Conservation (phyloP, 2,113 vertebrate genomes). For the Girardinichthys multiradiatus region DNA sequence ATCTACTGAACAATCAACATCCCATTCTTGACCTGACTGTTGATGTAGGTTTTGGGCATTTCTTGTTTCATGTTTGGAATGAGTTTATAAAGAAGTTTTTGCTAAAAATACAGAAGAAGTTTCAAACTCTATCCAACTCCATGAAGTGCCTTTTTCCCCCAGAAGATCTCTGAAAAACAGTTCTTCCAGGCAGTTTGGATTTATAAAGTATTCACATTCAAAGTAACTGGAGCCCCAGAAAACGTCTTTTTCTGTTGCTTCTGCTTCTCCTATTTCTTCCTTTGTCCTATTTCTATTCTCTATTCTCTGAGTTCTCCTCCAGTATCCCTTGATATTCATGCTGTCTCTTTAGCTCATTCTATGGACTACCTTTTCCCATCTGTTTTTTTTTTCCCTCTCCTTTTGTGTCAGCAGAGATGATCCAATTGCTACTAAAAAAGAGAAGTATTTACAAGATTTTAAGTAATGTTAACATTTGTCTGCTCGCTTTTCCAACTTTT, state of each 20-base stretch:
- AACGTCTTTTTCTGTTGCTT: conserved; percentile 25
- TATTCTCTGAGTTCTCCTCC: conserved; percentile 37
- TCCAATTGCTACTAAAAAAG: conserved; percentile 18
- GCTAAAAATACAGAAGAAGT: not conserved
- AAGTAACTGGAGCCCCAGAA: conserved; percentile 17
- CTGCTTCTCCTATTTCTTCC: conserved; percentile 44
- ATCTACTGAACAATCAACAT: no score
- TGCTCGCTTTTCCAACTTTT: conserved; percentile 2
- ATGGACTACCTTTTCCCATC: conserved; percentile 3
- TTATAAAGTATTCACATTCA: conserved; percentile 38
- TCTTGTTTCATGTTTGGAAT: not conserved
- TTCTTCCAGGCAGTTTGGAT: conserved; percentile 19
- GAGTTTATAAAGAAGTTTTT: not conserved
- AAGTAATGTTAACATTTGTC: conserved; percentile 6
- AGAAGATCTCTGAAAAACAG: not conserved
- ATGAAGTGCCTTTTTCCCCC: not conserved
- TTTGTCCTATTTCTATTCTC: conserved; percentile 41
- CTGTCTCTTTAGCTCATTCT: conserved; percentile 23
- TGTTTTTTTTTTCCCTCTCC: conserved; percentile 3
- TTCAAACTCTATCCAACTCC: not conserved
- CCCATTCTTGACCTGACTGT: no score
- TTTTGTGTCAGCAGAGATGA: conserved; percentile 25
- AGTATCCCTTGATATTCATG: conserved; percentile 52
- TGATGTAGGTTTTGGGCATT: not conserved
- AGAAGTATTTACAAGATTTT: not conserved